These are phyloP conservation scores for Agrilus biguttatus DNA, from an alignment of 2,888 invertebrate species.

Conservation along the genomic window DNA sequence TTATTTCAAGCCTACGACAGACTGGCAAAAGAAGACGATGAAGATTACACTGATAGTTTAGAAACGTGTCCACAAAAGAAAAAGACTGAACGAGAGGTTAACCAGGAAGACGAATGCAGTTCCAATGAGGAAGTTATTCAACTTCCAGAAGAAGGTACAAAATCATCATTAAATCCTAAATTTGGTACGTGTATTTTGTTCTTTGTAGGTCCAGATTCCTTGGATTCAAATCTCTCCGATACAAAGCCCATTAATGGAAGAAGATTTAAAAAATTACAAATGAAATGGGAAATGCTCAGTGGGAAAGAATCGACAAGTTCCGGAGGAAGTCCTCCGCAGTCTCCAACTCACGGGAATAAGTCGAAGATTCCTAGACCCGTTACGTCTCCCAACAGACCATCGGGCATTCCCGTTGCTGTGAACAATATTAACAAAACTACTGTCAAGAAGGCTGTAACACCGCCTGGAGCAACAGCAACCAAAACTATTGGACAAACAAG, in stretches of 20 bases:
- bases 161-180: no score
- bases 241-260: constrained; percentile 39
- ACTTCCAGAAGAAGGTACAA: constrained; percentile 9
- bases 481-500: constrained; percentile 5
- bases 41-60: constrained; percentile 60
- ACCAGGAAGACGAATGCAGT: constrained; percentile 10
- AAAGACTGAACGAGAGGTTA: constrained; percentile 2
- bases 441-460: constrained; percentile 21
- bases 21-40: constrained; percentile 48
- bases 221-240: constrained; percentile 26
- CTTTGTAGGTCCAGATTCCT: constrained; percentile 23
- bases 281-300: constrained; percentile 69
- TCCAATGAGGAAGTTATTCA: constrained; percentile 12
- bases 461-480: constrained; percentile 18
- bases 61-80: constrained; percentile 32
- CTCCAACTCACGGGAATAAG: constrained; percentile 36
- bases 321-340: constrained; percentile 21
- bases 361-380: constrained; percentile 65
- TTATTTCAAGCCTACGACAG: constrained; percentile 59
- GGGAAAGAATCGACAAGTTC: constrained; percentile 33
- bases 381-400: constrained; percentile 54
- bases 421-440: constrained; percentile 13
- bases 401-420: constrained; percentile 39
- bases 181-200: no score
- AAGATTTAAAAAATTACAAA: constrained; percentile 60